phyloP scores from a whole-genome alignment of 2,888 invertebrate genomes.

The Aleiodes alternator region DNA sequence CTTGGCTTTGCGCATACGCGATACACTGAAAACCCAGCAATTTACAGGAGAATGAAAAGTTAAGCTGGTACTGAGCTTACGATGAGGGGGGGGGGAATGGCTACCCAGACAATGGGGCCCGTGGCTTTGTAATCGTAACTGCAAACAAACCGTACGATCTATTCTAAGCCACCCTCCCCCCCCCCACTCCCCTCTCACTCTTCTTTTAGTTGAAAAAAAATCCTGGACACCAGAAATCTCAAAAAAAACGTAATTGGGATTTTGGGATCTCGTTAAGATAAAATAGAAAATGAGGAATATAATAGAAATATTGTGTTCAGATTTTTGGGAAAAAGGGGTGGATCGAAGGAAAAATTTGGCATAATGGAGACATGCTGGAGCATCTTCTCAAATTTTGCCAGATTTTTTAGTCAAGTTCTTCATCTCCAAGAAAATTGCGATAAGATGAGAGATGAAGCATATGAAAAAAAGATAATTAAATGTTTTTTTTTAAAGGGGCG shows the following conservation, averaged over 20 bases:
- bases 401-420: too few species aligned
- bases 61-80: constrained; percentile 71
- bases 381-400: too few species aligned
- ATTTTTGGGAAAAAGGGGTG: constrained; percentile 51
- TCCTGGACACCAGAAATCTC: constrained; percentile 54
- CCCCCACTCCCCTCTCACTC: constrained; percentile 1
- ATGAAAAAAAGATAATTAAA: too few species aligned
- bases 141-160: constrained; percentile 72
- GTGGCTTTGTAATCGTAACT: constrained; percentile 74
- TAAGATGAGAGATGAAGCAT: too few species aligned
- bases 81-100: constrained; percentile 61
- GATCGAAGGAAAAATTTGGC: too few species aligned
- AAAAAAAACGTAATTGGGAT: constrained; percentile 73
- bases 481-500: too few species aligned
- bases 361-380: too few species aligned
- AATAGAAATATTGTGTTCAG: too few species aligned
- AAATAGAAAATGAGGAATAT: constrained; percentile 68
- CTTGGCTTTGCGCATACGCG: constrained; percentile 28
- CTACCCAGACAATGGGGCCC: constrained; percentile 69
- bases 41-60: constrained; percentile 75
- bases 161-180: constrained; percentile 29
- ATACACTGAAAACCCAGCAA: constrained; percentile 66
- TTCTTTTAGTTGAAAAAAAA: constrained; percentile 21
- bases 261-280: constrained; percentile 75
- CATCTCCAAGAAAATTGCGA: background rate